Percentiles rank a stretch among this genome's conserved stretches.
phyloP scores from a whole-genome alignment of 2,797 vertebrate species.

The Sarcoramphus papa region DNA sequence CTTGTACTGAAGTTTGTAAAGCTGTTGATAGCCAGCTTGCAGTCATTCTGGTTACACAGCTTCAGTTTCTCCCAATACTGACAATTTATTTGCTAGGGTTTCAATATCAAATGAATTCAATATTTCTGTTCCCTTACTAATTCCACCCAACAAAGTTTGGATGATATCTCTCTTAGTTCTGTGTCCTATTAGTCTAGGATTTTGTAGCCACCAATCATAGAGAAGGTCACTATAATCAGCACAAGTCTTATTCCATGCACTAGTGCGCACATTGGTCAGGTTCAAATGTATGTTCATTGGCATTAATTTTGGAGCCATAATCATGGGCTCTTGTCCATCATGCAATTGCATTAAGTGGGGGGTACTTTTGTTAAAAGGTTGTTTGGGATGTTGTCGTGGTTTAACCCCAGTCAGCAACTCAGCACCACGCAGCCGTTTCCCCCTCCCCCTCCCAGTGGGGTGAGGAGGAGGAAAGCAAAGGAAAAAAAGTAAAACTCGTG shows the following conservation, averaged over 20 bases:
- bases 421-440: too few relatives aligned
- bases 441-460: too few relatives aligned
- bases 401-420: too few relatives aligned
- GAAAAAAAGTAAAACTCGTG: too few relatives aligned
- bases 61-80: background rate
- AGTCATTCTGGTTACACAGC: background rate
- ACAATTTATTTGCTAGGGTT: background rate
- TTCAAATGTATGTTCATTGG: background rate
- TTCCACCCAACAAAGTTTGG: background rate
- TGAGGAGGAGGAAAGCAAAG: too few relatives aligned
- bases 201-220: background rate
- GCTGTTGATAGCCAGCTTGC: background rate
- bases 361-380: background rate
- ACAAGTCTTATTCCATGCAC: background rate
- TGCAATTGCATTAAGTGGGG: background rate
- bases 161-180: background rate
- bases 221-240: background rate
- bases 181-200: background rate
- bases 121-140: background rate
- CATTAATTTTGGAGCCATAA: background rate
- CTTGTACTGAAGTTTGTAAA: background rate
- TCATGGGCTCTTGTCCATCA: background rate
- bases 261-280: background rate
- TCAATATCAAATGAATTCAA: background rate
- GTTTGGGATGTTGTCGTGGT: too few relatives aligned